A percentile compares a stretch with the other conserved stretches of the same genome.
Evolutionary conservation across 2,797 vertebrate species (phyloP).

Genomic region (Pagetopsis macropterus): DNA sequence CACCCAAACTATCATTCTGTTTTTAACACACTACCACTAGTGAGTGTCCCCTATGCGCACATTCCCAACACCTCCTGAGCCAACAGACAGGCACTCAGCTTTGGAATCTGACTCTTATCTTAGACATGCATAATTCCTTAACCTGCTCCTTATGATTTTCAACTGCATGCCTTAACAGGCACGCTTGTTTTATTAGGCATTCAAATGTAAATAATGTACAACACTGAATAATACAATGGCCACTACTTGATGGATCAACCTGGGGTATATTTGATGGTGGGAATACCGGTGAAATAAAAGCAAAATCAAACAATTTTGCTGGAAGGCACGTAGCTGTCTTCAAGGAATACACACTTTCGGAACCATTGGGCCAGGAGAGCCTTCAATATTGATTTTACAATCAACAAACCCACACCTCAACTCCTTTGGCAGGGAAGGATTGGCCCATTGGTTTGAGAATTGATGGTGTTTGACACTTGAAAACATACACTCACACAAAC

Average conservation of each 20-base stretch:
- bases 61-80: background rate
- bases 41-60: background rate
- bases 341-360: constrained; percentile 25
- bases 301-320: constrained; percentile 31
- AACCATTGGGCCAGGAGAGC: constrained; percentile 31
- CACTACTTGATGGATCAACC: background rate
- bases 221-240: background rate
- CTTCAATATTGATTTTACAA: constrained; percentile 67
- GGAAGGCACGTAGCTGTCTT: constrained; percentile 15
- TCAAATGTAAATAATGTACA: constrained; percentile 13
- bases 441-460: constrained; percentile 58
- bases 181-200: constrained; percentile 4
- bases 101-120: constrained; percentile 56
- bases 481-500: constrained; percentile 32
- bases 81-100: constrained; percentile 11
- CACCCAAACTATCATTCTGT: background rate
- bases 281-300: background rate
- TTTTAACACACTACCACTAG: background rate
- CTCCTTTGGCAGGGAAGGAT: constrained; percentile 36
- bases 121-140: constrained; percentile 32
- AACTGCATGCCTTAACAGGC: constrained; percentile 38
- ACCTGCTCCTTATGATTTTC: constrained; percentile 5
- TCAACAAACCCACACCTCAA: constrained; percentile 49
- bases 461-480: constrained; percentile 49
- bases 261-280: background rate